These are phyloP conservation scores for Drosophila funebris DNA, from an alignment of 1,140 invertebrate species.

Conservation along the genomic window DNA sequence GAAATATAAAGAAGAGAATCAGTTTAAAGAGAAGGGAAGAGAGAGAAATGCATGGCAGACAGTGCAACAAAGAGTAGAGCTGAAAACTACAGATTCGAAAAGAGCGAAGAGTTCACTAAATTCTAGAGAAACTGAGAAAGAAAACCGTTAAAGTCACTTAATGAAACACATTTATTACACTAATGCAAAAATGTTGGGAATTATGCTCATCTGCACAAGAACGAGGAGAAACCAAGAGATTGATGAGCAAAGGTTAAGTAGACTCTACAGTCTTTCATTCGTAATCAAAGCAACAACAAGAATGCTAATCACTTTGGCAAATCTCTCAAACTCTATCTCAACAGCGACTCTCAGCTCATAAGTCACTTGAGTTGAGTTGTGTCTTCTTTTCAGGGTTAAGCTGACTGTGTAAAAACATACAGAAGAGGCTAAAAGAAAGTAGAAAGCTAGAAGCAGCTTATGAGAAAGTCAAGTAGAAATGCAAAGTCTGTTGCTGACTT, in stretches of 20 bases:
- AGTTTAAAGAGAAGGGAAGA: too few species aligned
- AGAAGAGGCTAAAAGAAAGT: background rate
- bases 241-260: background rate
- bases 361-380: background rate
- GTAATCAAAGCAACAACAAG: background rate
- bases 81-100: too few species aligned
- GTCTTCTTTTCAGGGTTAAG: background rate
- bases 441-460: background rate
- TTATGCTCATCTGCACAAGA: background rate
- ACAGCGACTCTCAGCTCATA: background rate
- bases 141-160: too few species aligned
- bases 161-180: too few species aligned
- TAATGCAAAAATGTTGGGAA: too few species aligned
- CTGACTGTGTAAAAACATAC: background rate
- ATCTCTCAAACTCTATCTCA: background rate
- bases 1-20: too few species aligned
- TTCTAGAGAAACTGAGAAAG: too few species aligned
- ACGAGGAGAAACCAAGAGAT: background rate
- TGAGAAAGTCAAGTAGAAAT: slow-evolving; percentile 1
- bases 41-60: too few species aligned
- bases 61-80: too few species aligned
- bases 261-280: background rate
- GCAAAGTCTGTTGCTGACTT: background rate
- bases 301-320: background rate
- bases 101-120: too few species aligned